Evolutionary conservation across 2,888 invertebrate species (phyloP).

Genomic region (Serrognathus titanus): DNA sequence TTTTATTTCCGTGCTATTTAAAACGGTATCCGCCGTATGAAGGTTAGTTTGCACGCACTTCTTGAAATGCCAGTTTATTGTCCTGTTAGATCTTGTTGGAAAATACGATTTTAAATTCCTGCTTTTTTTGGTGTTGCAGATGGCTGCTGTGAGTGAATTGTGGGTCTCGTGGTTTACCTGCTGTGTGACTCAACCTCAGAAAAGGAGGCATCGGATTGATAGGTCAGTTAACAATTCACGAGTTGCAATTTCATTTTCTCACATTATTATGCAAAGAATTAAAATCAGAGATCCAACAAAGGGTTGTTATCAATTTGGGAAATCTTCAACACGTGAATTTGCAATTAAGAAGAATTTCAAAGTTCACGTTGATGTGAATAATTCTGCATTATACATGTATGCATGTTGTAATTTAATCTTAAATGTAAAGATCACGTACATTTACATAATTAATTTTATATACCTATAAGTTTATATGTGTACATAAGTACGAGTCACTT

Average conservation of each 20-base stretch:
- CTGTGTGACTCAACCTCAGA: slow-evolving; percentile 79
- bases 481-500: too few species aligned
- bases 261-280: not conserved
- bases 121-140: slow-evolving; percentile 28
- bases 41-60: slow-evolving; percentile 13
- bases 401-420: too few species aligned
- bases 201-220: slow-evolving; percentile 75
- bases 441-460: too few species aligned
- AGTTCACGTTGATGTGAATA: too few species aligned
- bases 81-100: not conserved
- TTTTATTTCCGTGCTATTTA: slow-evolving; percentile 14
- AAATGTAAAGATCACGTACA: too few species aligned
- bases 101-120: not conserved
- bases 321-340: too few species aligned
- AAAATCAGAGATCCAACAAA: too few species aligned
- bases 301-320: too few species aligned
- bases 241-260: not conserved
- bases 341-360: too few species aligned
- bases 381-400: too few species aligned
- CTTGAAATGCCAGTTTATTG: not conserved
- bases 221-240: slow-evolving; percentile 33
- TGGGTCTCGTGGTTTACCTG: slow-evolving; percentile 93
- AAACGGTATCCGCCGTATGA: slow-evolving; percentile 14
- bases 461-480: too few species aligned
- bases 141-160: slow-evolving; percentile 66